Percentiles rank a stretch among this genome's conserved stretches.
These are phyloP conservation scores for Hephaestus fuliginosus DNA, from an alignment of 2,797 vertebrate species.

Conservation along the genomic window DNA sequence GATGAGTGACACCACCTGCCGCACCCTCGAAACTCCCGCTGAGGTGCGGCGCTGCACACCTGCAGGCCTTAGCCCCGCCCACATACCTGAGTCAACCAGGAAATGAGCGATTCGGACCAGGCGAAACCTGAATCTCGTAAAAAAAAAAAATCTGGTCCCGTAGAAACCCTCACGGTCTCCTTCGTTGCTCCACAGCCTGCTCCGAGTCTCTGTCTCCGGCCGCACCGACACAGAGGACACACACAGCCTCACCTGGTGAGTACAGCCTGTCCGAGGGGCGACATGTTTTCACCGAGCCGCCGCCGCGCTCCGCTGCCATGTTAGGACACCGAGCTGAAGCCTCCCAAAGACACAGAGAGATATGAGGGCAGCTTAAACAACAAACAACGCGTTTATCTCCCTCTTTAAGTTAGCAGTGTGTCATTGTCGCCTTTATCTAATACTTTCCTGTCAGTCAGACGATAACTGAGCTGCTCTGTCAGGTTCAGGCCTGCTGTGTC, in stretches of 20 bases:
- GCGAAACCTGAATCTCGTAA: not conserved
- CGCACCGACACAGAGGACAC: not conserved
- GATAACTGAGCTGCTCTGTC: not conserved
- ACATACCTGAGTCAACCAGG: constrained; percentile 85
- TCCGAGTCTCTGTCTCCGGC: not conserved
- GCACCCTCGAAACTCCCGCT: constrained; percentile 40
- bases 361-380: rapidly evolving
- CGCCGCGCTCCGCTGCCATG: constrained; percentile 23
- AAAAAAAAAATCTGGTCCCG: not conserved
- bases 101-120: constrained; percentile 59
- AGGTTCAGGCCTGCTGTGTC: constrained; percentile 21
- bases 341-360: rapidly evolving
- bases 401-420: not conserved
- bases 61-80: constrained; percentile 76
- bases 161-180: rapidly evolving
- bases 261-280: constrained; percentile 25
- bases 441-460: not conserved
- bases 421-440: not conserved
- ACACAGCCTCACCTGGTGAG: constrained; percentile 70
- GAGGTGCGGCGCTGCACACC: constrained; percentile 59
- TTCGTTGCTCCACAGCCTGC: rapidly evolving
- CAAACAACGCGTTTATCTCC: rapidly evolving
- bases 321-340: not conserved
- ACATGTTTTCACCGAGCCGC: constrained; percentile 29
- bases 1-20: constrained; percentile 18